Evolutionary conservation across 2,113 vertebrate species (phyloP).

Genomic region (Rattus rattus): DNA sequence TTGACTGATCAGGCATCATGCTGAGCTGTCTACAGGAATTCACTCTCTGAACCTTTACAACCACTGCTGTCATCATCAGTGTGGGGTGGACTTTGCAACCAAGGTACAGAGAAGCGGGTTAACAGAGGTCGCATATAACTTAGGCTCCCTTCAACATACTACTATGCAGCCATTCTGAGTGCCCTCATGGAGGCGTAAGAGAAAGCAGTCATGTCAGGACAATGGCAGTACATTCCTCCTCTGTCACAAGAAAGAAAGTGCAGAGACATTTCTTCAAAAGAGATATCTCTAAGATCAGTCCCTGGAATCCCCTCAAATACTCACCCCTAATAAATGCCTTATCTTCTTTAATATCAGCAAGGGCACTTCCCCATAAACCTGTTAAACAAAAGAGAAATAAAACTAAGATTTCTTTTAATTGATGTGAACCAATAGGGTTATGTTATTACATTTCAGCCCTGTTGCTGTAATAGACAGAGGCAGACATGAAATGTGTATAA

Average conservation of each 20-base stretch:
- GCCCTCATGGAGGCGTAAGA: not conserved
- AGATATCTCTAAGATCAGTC: not conserved
- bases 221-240: not conserved
- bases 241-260: not conserved
- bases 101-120: not conserved
- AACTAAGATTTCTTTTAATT: not conserved
- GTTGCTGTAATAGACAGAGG: not conserved
- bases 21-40: not conserved
- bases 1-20: not conserved
- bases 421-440: not conserved
- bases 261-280: not conserved
- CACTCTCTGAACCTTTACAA: not conserved
- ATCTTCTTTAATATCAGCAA: not conserved
- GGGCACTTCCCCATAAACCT: slow-evolving; percentile 59
- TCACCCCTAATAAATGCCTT: not conserved
- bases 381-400: not conserved
- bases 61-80: not conserved
- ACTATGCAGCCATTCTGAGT: not conserved
- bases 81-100: not conserved
- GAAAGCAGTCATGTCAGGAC: not conserved
- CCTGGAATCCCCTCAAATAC: not conserved
- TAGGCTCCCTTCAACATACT: not conserved
- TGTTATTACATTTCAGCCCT: not conserved
- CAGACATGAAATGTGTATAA: no score
- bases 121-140: not conserved